Evolutionary conservation across 1,140 invertebrate species (phyloP), one percentile per base, ranked within the genome.

Genomic region (Diprion similis): DNA sequence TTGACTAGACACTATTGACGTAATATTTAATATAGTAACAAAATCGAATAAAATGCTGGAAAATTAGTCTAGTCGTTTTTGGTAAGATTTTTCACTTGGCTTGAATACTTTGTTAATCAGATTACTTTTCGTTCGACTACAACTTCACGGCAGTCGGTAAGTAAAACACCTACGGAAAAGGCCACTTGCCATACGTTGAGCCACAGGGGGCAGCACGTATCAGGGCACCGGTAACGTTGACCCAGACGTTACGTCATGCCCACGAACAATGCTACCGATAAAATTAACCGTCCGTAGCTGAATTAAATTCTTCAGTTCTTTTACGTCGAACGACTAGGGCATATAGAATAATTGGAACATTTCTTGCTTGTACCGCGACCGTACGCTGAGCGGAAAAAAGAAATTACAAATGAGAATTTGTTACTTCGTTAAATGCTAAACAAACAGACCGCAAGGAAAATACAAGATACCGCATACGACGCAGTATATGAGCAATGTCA

Each of bases 401-500:
- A 15, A 59, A 59, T 59, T 15, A 59, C 7, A 9, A 59, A 37
- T 37, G 24, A 37, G 24, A 37, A 37, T 15, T 59, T 59, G n/a
- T 59, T 59, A 0, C 4, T 59, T 8, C 51, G n/a, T 59, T 59
- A 15, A 59, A 59, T 59, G 8, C 51, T 59, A 59, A 59, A 59
- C 51, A 59, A 59, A 59, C n/a, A 8, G 51, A n/a, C 1, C n/a
- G 8, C 11, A 59, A 59, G 51, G 51, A 59, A 59, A 17, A 15
- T 59, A 17, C 51, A 17, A 64, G 66, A 18, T 10, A 45, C 17
- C 66, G 66, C 66, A 68, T 68, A 68, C 66, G 37, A 45, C 66
- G 66, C 66, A 68, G 37, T 68, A 68, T 68, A 3, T 68, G 18
- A 15, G 66, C 66, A 68, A 68, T 68, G 66, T 68, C 66, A 68